Evolutionary conservation across 2,888 invertebrate species (phyloP), one percentile per base, ranked within the genome.

Genomic region (Synergus japonicus): DNA sequence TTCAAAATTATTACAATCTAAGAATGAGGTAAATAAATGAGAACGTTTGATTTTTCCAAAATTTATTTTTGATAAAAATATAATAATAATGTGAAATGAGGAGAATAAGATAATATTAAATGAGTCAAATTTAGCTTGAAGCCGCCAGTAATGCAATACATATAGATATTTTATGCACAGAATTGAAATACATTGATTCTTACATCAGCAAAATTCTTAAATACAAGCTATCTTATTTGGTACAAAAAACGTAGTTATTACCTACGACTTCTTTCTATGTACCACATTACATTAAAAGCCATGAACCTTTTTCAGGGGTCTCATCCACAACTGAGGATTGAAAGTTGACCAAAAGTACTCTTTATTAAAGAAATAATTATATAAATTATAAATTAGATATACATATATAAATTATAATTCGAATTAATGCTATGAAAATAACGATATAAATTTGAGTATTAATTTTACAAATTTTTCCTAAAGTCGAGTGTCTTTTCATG

Each of bases 11-110:
- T 22, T 22, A 1, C 22, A 22, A 22, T 22, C 22, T 22, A 22
- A 22, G 22, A 1, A 22, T 22, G 22, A 22, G 22, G 22, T 22
- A 22, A 22, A 22, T 22, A 22, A 22, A 22, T 22, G 22, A 22
- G 22, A 22, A 22, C 22, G 13, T 76, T 54, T 63, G 65, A 60
- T 12, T 65, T 77, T 81, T 79, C 41, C 37, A 79, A 78, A 79
- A 78, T 83, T 83, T 81, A 82, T 84, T 84, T 81, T 83, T 44
- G 76, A 78, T 83, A 82, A 79, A 83, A 83, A 84, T 83, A 81
- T 22, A 22, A 22, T 22, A 22, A 78, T 69, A 79, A 81, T 80
- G 79, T 63, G 79, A 82, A 82, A 83, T 78, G 54, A 82, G 83
- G 78, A 77, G 63, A 81, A 76, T 22, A 22, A 22, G 80, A 81